Base-by-base conservation (phyloP, 1,140 invertebrate genomes). In the Trichonephila clavata region DNA sequence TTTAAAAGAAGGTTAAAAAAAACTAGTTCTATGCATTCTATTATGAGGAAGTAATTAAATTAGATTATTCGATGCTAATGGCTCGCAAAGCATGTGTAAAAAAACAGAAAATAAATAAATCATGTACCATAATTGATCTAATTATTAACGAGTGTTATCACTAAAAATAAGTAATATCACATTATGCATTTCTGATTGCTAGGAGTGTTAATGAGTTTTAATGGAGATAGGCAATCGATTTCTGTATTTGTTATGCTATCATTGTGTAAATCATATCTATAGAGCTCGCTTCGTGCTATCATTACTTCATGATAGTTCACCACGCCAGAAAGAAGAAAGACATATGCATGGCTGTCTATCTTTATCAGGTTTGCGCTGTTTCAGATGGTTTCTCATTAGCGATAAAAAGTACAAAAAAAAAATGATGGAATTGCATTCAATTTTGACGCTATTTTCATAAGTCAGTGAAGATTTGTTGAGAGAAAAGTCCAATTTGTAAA, bases 141-240 rank as follows among this genome's bases (percentile, higher is more conserved):
- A 77, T 77, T 77, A 77, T 77, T 77, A 77, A 77, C 27, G 71
- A 77, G 71, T 77, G 71, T 77, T 77, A 77, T 77, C 71, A 20
- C 27, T 39, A 77, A 77, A 77, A 77, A 63, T 20, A 63, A 77
- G 71, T 18, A 77, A 77, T 77, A 77, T 77, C 71, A 39, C 71
- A 77, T 77, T 77, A 77, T 77, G 71, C 71, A 77, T 77, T 77
- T 77, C 71, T 77, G 71, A 77, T 77, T 27, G 27, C 71, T 77
- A 16, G 71, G 71, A 77, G 71, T 77, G 71, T 77, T 77, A 77
- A 77, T 77, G 71, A 77, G 71, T 77, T 77, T 77, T 77, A 77
- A 77, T 77, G 71, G 71, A 77, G 71, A 77, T 18, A 27, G 16
- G 14, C 71, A 32, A 77, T 77, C 71, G 27, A 32, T 77, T 77